These are phyloP conservation scores for Cyrtonyx montezumae DNA, from an alignment of 2,113 vertebrate species.

Conservation along the genomic window DNA sequence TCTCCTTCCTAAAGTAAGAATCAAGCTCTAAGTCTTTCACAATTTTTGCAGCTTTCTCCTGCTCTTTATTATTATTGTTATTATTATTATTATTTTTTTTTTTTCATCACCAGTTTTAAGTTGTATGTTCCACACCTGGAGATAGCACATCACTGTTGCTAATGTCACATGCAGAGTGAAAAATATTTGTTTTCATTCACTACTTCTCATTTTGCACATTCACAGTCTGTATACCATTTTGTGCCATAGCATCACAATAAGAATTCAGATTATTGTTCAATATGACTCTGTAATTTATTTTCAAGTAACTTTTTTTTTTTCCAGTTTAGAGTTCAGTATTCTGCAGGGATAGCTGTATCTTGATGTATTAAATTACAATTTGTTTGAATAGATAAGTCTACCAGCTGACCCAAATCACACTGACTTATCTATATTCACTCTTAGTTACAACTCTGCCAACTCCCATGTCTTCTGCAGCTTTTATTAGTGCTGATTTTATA, in stretches of 20 bases:
- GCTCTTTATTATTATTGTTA: too few relatives aligned
- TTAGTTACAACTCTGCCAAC: constrained; percentile 31
- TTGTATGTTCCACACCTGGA: background rate
- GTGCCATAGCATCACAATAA: background rate
- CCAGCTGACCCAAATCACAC: constrained; percentile 42
- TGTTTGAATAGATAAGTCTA: constrained; percentile 44
- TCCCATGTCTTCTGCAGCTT: constrained; percentile 18
- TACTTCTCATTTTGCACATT: background rate
- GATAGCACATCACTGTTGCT: fast-evolving
- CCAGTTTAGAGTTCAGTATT: background rate
- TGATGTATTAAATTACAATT: constrained; percentile 46
- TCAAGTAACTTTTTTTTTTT: background rate
- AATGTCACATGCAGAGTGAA: background rate
- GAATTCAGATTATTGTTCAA: background rate
- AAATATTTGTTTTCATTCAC: background rate
- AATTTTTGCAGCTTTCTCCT: background rate
- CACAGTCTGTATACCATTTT: background rate
- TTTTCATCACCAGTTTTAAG: background rate
- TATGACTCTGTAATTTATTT: background rate
- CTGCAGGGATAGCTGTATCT: background rate
- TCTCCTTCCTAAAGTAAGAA: background rate
- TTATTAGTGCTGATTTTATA: constrained; percentile 53
- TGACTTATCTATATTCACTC: constrained; percentile 5
- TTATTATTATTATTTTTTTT: too few relatives aligned
- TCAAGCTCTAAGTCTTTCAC: background rate